Percentiles rank a stretch among this genome's conserved stretches.
phyloP scores from a whole-genome alignment of 2,797 vertebrate genomes.

The Synaphobranchus kaupii region DNA sequence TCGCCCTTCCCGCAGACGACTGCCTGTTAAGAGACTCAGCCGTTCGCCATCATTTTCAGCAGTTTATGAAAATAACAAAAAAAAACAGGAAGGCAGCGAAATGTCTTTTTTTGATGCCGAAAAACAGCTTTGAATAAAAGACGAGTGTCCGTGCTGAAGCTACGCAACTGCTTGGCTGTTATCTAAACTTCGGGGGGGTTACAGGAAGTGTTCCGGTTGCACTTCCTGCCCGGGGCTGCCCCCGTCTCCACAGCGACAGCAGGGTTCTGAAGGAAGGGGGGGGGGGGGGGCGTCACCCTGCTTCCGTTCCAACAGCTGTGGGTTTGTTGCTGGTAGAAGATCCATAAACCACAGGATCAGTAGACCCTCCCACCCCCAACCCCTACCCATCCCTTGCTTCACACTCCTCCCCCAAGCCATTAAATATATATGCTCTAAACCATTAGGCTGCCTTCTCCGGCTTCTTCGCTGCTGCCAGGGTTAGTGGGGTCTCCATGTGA shows the following conservation, averaged over 20 bases:
- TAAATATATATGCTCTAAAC: conserved; percentile 63
- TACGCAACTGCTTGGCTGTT: not conserved
- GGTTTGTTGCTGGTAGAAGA: conserved; percentile 56
- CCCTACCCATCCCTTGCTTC: not conserved
- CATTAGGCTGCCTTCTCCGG: conserved; percentile 49
- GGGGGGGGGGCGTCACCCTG: conserved; percentile 30
- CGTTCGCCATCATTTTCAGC: not conserved
- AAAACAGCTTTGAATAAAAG: conserved; percentile 43
- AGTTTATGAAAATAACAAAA: not conserved
- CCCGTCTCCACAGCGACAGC: conserved; percentile 13
- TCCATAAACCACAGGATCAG: conserved; percentile 50
- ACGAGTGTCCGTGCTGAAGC: not conserved
- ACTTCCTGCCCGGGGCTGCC: conserved; percentile 50
- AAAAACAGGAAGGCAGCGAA: not conserved
- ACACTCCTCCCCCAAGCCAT: conserved; percentile 48
- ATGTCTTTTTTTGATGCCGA: not conserved
- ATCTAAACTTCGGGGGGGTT: too few species aligned
- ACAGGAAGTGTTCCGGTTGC: not conserved
- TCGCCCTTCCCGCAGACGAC: not conserved
- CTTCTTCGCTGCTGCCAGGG: conserved; percentile 18
- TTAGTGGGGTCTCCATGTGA: conserved; percentile 19
- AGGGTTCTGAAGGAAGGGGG: not conserved
- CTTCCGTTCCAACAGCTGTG: conserved; percentile 57
- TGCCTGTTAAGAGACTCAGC: not conserved
- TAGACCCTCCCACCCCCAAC: not conserved